Percentiles rank a stretch among this genome's conserved stretches.
These are phyloP conservation scores for Callocephalon fimbriatum DNA, from an alignment of 2,113 vertebrate species.

Conservation along the genomic window DNA sequence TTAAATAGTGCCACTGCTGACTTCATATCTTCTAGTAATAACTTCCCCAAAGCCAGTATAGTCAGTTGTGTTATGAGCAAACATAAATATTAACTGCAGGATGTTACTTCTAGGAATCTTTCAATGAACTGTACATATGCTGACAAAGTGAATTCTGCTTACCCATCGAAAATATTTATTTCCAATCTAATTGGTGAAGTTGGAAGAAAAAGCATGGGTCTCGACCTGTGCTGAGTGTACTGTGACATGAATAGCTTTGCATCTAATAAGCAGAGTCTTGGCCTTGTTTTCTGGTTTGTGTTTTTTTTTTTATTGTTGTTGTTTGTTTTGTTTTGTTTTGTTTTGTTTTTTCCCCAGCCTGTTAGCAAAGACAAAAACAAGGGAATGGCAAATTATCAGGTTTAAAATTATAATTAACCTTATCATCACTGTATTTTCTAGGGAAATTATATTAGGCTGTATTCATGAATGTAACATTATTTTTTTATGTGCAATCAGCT, in stretches of 20 bases:
- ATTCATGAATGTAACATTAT: conserved; percentile 25
- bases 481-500: conserved; percentile 28
- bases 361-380: conserved; percentile 60
- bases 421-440: conserved; percentile 48
- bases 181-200: conserved; percentile 72
- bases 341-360: neutral
- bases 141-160: conserved; percentile 60
- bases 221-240: conserved; percentile 61
- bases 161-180: conserved; percentile 71
- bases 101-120: conserved; percentile 52
- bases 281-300: conserved; percentile 1
- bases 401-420: conserved; percentile 69
- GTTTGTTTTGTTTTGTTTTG: neutral
- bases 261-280: conserved; percentile 36
- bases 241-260: conserved; percentile 71
- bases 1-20: conserved; percentile 20
- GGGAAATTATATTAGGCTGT: conserved; percentile 20
- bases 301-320: neutral
- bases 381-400: conserved; percentile 32
- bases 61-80: conserved; percentile 1
- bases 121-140: conserved; percentile 15
- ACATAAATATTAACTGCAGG: conserved; percentile 69
- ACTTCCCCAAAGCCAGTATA: conserved; percentile 20
- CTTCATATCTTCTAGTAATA: conserved; percentile 35
- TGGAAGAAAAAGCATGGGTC: conserved; percentile 55